Evolutionary conservation across 2,113 vertebrate genomes (phyloP).

Genomic region (Tapirus terrestris): DNA sequence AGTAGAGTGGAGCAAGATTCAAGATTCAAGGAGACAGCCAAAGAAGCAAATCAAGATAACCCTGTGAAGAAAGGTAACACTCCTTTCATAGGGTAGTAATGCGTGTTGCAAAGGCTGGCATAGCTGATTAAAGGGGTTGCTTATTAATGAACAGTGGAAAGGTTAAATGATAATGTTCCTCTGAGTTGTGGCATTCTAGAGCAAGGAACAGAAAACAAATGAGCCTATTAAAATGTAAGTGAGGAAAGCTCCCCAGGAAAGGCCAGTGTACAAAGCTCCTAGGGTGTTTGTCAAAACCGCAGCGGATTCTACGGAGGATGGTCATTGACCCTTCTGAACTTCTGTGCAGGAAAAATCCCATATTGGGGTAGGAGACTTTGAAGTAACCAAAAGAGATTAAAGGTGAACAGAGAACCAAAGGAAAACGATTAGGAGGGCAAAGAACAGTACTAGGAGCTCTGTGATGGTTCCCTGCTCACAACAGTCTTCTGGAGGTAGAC

Average conservation of each 20-base stretch:
- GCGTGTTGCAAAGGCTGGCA: background rate
- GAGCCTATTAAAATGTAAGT: background rate
- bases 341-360: background rate
- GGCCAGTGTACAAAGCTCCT: background rate
- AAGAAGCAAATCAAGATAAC: background rate
- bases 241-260: background rate
- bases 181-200: background rate
- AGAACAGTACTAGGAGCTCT: background rate
- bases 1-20: background rate
- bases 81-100: background rate
- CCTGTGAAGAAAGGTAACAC: background rate
- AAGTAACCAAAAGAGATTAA: background rate
- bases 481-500: background rate
- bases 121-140: background rate
- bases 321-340: background rate
- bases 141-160: background rate
- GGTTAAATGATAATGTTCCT: background rate
- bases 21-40: slow-evolving; percentile 16
- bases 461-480: background rate
- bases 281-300: background rate
- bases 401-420: background rate
- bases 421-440: background rate
- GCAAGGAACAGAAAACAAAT: background rate
- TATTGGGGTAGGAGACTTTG: background rate
- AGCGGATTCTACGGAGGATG: background rate